These are phyloP conservation scores for Tichodroma muraria DNA, from an alignment of 2,113 vertebrate species.

Conservation along the genomic window DNA sequence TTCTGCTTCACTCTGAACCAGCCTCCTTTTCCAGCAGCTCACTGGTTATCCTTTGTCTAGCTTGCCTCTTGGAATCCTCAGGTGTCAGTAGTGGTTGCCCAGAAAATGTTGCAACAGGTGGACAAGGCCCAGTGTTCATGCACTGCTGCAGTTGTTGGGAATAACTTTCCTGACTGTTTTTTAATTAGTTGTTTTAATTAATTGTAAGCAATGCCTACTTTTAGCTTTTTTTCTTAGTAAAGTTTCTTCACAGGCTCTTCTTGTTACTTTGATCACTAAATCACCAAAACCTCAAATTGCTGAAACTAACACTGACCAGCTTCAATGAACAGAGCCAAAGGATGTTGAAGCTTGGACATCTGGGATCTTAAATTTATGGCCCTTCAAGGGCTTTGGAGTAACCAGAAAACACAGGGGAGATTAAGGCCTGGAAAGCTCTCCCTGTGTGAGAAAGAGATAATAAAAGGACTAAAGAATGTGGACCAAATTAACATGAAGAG, in stretches of 20 bases:
- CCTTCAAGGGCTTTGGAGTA: neutral
- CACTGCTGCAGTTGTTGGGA: neutral
- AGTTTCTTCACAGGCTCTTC: neutral
- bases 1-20: slow-evolving; percentile 64
- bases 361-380: neutral
- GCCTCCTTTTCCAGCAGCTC: slow-evolving; percentile 52
- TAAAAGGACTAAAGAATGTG: neutral
- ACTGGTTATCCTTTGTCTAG: slow-evolving; percentile 37
- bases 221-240: neutral
- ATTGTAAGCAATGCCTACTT: neutral
- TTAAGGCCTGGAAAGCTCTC: neutral
- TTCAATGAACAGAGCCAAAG: neutral
- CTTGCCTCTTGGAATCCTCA: slow-evolving; percentile 54
- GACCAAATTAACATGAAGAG: neutral
- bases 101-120: neutral
- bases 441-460: neutral
- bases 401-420: neutral
- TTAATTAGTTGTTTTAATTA: neutral
- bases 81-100: neutral
- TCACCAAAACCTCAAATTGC: neutral
- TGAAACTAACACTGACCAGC: neutral
- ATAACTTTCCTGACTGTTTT: neutral
- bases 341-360: neutral
- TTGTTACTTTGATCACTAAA: neutral
- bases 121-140: neutral